Conservation (phyloP, 1,140 invertebrate species). For the Anoplophora glabripennis region DNA sequence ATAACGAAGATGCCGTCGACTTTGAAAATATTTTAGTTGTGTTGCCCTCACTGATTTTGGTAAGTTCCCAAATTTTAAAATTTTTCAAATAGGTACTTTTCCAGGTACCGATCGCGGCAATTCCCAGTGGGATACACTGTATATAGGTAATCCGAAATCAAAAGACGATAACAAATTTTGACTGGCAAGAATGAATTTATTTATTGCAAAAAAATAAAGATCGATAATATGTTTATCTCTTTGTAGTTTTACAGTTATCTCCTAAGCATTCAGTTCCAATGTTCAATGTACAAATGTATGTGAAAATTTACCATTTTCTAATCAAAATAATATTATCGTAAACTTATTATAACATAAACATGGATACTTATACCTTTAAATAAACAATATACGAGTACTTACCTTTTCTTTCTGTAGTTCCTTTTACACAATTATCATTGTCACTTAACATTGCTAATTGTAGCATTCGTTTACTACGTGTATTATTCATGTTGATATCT, state of each 20-base stretch:
- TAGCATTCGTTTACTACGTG: slow-evolving; percentile 3
- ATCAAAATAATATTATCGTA: background rate
- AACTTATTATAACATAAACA: no score
- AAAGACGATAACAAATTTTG: no score
- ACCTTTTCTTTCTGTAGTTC: slow-evolving; percentile 3
- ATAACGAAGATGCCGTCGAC: no score
- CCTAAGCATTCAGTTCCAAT: background rate
- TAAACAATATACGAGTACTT: background rate
- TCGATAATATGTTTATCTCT: background rate
- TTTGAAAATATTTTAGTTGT: no score
- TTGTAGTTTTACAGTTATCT: background rate
- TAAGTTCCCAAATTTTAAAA: no score
- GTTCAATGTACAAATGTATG: background rate
- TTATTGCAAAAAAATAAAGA: background rate
- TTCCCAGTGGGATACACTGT: no score
- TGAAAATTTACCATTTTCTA: background rate
- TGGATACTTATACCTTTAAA: background rate
- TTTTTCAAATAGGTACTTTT: no score
- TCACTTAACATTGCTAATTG: background rate
- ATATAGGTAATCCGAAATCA: no score
- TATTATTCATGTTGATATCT: background rate
- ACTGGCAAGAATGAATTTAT: no score
- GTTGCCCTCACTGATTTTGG: no score
- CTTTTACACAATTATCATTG: background rate
- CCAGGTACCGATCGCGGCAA: no score